Evolutionary conservation across 2,888 invertebrate species (phyloP).

Genomic region (Leptinotarsa rubiginosa): DNA sequence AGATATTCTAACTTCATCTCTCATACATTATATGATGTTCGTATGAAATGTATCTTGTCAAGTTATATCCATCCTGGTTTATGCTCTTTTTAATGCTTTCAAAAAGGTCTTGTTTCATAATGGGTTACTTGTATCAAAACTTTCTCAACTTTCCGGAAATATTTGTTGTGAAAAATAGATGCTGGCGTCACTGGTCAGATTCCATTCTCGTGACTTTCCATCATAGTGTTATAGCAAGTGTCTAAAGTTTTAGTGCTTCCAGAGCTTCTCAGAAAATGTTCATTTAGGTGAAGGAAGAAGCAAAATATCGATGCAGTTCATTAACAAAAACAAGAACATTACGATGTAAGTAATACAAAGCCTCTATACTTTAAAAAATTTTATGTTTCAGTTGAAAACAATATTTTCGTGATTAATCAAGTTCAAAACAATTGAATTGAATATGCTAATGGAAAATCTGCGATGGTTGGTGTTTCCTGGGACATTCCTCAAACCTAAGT

Average conservation of each 20-base stretch:
- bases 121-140: background rate
- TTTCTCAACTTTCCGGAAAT: background rate
- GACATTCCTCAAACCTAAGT: background rate
- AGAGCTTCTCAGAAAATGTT: slow-evolving; percentile 12
- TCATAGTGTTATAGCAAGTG: slow-evolving; percentile 5
- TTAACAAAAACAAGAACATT: slow-evolving; percentile 8
- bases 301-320: background rate
- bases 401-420: background rate
- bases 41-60: too few species aligned
- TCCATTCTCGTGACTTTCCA: background rate
- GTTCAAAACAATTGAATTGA: slow-evolving; percentile 1
- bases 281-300: slow-evolving; percentile 11
- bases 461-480: slow-evolving; percentile 10
- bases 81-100: too few species aligned
- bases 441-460: background rate
- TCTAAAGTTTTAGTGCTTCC: slow-evolving; percentile 16
- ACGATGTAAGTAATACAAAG: slow-evolving; percentile 13
- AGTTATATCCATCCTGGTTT: too few species aligned
- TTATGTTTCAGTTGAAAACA: slow-evolving; percentile 15
- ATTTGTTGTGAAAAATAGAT: background rate
- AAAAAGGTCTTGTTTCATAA: too few species aligned
- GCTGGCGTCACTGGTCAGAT: slow-evolving; percentile 6
- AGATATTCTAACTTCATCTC: too few species aligned
- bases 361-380: slow-evolving; percentile 6
- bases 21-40: too few species aligned